These are phyloP conservation scores for Eurystomus glaucurus DNA, from an alignment of 2,797 vertebrate genomes.

Conservation along the genomic window DNA sequence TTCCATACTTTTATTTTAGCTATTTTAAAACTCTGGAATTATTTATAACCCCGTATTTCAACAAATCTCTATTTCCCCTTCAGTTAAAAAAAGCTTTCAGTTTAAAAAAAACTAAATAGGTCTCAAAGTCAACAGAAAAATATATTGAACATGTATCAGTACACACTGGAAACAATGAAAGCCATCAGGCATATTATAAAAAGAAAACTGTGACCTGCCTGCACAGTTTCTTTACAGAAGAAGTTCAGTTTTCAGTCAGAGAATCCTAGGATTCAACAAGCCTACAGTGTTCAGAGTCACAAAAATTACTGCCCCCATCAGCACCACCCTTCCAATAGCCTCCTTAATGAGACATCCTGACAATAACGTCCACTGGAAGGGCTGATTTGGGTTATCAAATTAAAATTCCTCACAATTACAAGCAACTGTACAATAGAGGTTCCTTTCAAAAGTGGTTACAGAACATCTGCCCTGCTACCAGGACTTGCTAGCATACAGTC, in stretches of 20 bases:
- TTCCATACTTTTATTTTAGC: not conserved
- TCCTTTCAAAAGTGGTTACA: not conserved
- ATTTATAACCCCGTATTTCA: not conserved
- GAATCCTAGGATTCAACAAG: not conserved
- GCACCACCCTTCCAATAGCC: rapidly evolving
- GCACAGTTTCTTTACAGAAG: not conserved
- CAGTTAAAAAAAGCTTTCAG: not conserved
- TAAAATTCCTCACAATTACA: not conserved
- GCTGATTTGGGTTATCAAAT: not conserved
- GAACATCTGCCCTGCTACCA: not conserved
- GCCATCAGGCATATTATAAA: not conserved
- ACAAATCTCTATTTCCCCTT: not conserved
- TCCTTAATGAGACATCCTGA: not conserved
- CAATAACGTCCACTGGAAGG: not conserved
- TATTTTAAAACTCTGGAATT: not conserved
- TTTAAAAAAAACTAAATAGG: not conserved
- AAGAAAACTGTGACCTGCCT: not conserved
- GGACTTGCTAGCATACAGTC: not conserved
- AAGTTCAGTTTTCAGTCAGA: not conserved
- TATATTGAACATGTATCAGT: not conserved
- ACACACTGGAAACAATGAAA: not conserved
- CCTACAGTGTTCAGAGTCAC: not conserved
- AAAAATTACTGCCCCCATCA: not conserved
- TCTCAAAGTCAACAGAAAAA: not conserved
- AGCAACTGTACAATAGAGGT: not conserved